Percentiles rank a stretch among this genome's conserved stretches.
Evolutionary conservation across 2,113 vertebrate genomes (phyloP).

Genomic region (Leuciscus idus): DNA sequence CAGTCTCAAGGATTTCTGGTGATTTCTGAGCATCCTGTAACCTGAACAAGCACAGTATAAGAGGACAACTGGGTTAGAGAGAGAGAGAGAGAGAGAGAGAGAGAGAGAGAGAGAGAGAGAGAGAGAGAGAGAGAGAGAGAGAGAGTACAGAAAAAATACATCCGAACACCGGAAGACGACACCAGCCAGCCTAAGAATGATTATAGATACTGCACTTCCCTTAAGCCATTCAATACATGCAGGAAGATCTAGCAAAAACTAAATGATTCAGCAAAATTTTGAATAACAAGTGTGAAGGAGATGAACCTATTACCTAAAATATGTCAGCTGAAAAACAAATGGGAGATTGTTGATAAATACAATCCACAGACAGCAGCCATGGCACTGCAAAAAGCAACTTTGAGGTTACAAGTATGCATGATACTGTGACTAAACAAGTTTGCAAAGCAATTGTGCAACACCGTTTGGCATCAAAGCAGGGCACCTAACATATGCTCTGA

Average conservation of each 20-base stretch:
- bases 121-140: background rate
- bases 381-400: background rate
- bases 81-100: constrained; percentile 18
- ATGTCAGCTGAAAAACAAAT: background rate
- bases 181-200: constrained; percentile 12
- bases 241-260: constrained; percentile 11
- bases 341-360: background rate
- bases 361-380: background rate
- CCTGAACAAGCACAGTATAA: constrained; percentile 23
- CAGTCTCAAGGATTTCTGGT: constrained; percentile 34
- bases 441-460: background rate
- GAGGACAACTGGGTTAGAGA: constrained; percentile 5
- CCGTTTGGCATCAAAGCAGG: background rate
- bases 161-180: constrained; percentile 20
- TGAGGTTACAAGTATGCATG: background rate
- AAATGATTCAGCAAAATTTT: constrained; percentile 50
- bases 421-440: background rate
- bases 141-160: too few species aligned
- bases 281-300: constrained; percentile 29
- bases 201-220: constrained; percentile 43
- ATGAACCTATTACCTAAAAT: constrained; percentile 5
- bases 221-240: constrained; percentile 41
- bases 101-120: too few species aligned
- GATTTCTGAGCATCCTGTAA: constrained; percentile 38
- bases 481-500: background rate